These are phyloP conservation scores for Cirrhinus molitorella DNA, from an alignment of 2,797 vertebrate genomes.

Conservation along the genomic window DNA sequence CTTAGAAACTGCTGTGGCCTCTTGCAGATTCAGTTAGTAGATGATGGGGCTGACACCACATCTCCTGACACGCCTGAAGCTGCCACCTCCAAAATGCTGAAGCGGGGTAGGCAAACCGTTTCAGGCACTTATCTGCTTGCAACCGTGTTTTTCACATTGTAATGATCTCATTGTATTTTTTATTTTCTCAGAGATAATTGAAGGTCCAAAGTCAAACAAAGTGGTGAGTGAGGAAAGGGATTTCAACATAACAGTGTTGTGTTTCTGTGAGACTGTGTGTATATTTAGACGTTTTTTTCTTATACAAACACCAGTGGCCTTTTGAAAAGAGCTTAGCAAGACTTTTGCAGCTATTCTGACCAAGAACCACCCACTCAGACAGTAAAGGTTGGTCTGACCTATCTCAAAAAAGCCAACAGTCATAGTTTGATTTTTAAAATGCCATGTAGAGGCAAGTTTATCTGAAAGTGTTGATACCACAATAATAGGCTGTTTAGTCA, in stretches of 20 bases:
- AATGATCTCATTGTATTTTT: constrained; percentile 41
- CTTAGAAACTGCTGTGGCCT: background rate
- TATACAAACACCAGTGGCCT: background rate
- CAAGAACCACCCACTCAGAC: background rate
- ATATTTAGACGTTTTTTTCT: background rate
- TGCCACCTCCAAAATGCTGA: constrained; percentile 84
- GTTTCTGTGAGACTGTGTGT: no score
- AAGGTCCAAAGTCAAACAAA: constrained; percentile 87
- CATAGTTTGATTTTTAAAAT: background rate
- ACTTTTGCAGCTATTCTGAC: background rate
- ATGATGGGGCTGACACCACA: constrained; percentile 92
- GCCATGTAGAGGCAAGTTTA: background rate
- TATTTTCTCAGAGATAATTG: constrained; percentile 83
- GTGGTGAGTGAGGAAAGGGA: constrained; percentile 83
- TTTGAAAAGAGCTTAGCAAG: background rate
- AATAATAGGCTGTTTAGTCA: background rate
- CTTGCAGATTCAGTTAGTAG: constrained; percentile 92
- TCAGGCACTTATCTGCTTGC: background rate
- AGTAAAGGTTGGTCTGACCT: background rate
- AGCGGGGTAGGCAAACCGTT: constrained; percentile 81
- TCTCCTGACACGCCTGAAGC: constrained; percentile 95
- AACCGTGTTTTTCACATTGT: background rate
- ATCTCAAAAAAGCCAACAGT: background rate
- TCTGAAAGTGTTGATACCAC: background rate
- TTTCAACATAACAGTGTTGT: background rate